Evolutionary conservation across 2,113 vertebrate species (phyloP), one percentile per base, ranked within the genome.

Genomic region (Epinephelus fuscoguttatus): DNA sequence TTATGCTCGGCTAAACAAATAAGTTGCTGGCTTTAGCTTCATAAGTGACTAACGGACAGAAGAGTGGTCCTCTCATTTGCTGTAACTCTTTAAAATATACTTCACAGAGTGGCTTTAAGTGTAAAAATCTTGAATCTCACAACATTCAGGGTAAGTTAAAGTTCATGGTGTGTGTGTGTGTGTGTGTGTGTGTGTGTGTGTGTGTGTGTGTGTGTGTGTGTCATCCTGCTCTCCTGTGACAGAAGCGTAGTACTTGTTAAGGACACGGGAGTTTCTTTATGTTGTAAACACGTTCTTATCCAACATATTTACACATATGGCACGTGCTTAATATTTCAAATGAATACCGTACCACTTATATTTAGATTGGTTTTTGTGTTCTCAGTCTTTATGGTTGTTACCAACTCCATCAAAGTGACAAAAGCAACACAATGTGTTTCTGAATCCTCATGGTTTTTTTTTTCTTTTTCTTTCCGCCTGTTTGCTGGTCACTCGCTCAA

Each of bases 401-500:
- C 6, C 13, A 81, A 53, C 45, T 17, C 12, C 21, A 64, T 66
- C 6, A 64, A 73, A 87, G 40, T 55, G 49, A 88, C 53, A 70
- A 74, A 70, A 53, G 40, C 60, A 70, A 70, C 84, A 82, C 30
- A 79, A 30, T 63, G 47, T 64, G 37, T n/a, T 77, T 62, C 33
- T n/a, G 69, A 75, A 25, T 33, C 42, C 47, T 49, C 30, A 5
- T 49, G 45, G 33, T 75, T 66, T 76, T 40, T 52, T 37, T 52
- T 63, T 55, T 40, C 25, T 60, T 79, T 61, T 81, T 37, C 33
- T 63, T 57, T n/a, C 3, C 4, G 19, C 59, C 59, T 57, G 55
- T 79, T 86, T 82, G 50, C 21, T 81, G 40, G 73, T 88, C 82
- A 80, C 6, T 1, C 19, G 42, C 80, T 90, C 77, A 83, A 83